Percentiles rank a stretch among this genome's conserved stretches.
Conservation (phyloP, 1,140 invertebrate genomes). For the Drosophila funebris region DNA sequence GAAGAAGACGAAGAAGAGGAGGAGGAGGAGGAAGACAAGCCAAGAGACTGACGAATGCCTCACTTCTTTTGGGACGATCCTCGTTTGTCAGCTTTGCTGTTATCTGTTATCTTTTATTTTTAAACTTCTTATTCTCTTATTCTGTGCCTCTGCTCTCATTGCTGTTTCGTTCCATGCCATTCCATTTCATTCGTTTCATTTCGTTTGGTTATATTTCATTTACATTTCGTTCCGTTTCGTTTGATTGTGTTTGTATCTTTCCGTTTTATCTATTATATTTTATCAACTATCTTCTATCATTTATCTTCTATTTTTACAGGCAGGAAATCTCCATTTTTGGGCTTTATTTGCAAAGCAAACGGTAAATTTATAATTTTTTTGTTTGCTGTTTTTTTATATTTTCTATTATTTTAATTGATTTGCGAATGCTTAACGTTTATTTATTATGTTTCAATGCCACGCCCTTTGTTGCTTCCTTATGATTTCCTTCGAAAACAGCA, state of each 20-base stretch:
- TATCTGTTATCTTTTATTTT: neutral
- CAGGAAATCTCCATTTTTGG: conserved; percentile 84
- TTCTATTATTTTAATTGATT: conserved; percentile 40
- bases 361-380: conserved; percentile 71
- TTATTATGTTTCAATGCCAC: conserved; percentile 7
- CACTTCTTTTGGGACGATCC: conserved; percentile 5
- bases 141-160: neutral
- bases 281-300: conserved; percentile 69
- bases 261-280: conserved; percentile 63
- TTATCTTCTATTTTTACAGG: conserved; percentile 78
- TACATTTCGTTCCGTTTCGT: conserved; percentile 24
- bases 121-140: neutral
- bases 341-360: conserved; percentile 84
- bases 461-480: neutral
- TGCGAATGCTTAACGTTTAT: conserved; percentile 39
- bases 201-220: conserved; percentile 10
- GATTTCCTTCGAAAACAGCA: neutral
- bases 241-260: conserved; percentile 45
- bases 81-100: neutral
- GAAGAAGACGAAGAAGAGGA: neutral
- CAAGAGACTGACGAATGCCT: conserved; percentile 6
- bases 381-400: conserved; percentile 18
- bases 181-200: conserved; percentile 12
- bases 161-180: neutral
- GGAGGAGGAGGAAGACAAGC: neutral